Percentiles rank a stretch among this genome's conserved stretches.
These are phyloP conservation scores for Spizaetus ornatus DNA, from an alignment of 2,113 vertebrate species.

Conservation along the genomic window DNA sequence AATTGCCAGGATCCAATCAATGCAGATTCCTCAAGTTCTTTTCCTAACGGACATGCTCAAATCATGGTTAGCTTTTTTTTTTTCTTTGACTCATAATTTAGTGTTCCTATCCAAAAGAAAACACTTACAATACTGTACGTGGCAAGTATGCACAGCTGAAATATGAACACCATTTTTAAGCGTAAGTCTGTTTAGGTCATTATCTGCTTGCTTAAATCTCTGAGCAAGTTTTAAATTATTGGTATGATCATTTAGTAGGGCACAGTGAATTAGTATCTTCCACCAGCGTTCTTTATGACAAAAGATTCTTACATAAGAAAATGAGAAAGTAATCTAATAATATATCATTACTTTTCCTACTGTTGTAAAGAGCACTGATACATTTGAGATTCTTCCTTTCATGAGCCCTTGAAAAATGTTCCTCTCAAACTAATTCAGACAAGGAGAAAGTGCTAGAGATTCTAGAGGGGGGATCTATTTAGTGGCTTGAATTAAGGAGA, in stretches of 20 bases:
- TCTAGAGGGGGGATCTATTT: not conserved
- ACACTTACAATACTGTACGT: not conserved
- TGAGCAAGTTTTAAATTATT: not conserved
- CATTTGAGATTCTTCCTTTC: not conserved
- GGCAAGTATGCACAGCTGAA: not conserved
- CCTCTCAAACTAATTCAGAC: not conserved
- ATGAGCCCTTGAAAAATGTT: not conserved
- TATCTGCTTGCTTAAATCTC: not conserved
- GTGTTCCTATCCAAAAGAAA: not conserved
- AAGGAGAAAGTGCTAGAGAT: not conserved
- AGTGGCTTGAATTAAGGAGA: not conserved
- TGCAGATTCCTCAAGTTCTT: conserved; percentile 93
- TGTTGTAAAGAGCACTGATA: not conserved
- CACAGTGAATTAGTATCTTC: not conserved
- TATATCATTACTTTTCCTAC: not conserved
- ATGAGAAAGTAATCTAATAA: not conserved
- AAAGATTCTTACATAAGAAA: not conserved
- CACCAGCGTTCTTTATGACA: not conserved
- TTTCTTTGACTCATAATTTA: not conserved
- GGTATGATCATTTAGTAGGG: not conserved
- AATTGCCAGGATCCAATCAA: conserved; percentile 98
- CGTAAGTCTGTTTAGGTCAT: not conserved
- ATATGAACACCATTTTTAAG: not conserved
- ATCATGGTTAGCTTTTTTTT: conserved; percentile 89
- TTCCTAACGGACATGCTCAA: conserved; percentile 98